A percentile compares a stretch with the other conserved stretches of the same genome.
phyloP scores from a whole-genome alignment of 1,140 invertebrate genomes.

The Hetaerina americana region DNA sequence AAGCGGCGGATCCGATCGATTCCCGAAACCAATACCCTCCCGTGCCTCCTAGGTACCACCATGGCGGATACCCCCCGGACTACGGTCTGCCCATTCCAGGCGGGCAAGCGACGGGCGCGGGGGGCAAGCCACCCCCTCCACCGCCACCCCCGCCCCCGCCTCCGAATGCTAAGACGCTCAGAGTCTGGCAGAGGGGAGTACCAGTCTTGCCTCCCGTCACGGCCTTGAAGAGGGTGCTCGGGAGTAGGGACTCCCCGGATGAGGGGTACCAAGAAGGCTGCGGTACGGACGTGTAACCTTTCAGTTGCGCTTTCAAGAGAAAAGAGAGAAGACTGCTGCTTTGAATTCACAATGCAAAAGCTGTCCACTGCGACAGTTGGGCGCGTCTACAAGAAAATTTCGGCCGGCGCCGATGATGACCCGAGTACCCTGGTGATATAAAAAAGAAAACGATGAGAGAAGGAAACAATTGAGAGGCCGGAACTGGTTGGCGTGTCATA shows the following conservation, averaged over 20 bases:
- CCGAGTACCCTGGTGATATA: neutral
- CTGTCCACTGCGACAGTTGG: neutral
- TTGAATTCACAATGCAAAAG: neutral
- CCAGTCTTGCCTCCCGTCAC: constrained; percentile 70
- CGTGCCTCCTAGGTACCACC: constrained; percentile 15
- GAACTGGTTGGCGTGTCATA: too few species aligned
- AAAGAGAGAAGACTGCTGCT: neutral
- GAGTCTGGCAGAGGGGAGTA: constrained; percentile 72
- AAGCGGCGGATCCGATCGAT: constrained; percentile 32
- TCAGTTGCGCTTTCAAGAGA: neutral
- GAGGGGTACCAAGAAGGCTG: constrained; percentile 85
- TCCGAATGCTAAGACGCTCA: constrained; percentile 54
- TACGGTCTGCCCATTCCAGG: constrained; percentile 57
- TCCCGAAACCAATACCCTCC: constrained; percentile 24
- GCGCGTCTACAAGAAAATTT: neutral
- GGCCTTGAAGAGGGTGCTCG: constrained; percentile 60
- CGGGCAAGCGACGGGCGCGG: constrained; percentile 22
- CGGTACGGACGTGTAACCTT: constrained; percentile 69
- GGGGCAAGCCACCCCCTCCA: constrained; percentile 20
- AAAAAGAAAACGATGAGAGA: neutral
- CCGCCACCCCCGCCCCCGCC: constrained; percentile 24
- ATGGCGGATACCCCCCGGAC: constrained; percentile 53
- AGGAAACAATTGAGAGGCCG: neutral
- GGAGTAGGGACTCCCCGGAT: constrained; percentile 68
- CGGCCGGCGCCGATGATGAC: neutral